Percentiles rank a stretch among this genome's conserved stretches.
These are phyloP conservation scores for Phylloscopus whistleri DNA, from an alignment of 2,113 vertebrate species.

Conservation along the genomic window DNA sequence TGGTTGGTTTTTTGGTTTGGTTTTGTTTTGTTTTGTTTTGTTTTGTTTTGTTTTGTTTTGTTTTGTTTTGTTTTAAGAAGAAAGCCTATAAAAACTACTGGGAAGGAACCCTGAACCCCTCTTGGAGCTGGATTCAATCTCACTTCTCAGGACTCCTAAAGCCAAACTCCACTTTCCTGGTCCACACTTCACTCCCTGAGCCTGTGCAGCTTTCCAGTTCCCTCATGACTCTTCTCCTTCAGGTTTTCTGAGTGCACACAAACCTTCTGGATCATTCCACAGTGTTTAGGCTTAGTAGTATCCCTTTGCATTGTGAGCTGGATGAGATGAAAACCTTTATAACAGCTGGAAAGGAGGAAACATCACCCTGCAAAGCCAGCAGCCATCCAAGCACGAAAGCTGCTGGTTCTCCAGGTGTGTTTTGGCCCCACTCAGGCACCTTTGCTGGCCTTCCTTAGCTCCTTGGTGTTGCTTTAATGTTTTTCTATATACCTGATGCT, in stretches of 20 bases:
- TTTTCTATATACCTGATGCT: not conserved
- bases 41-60: not conserved
- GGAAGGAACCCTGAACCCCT: not conserved
- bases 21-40: not conserved
- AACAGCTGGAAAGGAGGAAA: not conserved
- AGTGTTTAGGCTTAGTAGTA: not conserved
- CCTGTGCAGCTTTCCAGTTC: not conserved
- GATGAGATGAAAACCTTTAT: accelerated
- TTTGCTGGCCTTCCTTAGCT: not conserved
- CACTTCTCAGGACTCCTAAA: not conserved
- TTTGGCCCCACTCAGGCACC: not conserved
- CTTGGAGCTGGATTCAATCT: not conserved
- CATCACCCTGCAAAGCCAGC: not conserved
- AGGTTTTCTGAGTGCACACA: not conserved
- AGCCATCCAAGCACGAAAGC: not conserved
- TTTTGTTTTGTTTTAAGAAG: not conserved
- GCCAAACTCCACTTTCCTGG: not conserved
- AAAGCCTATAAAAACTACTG: not conserved
- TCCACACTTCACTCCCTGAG: not conserved
- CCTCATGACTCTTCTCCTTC: not conserved
- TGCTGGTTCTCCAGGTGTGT: not conserved
- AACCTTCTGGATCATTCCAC: not conserved
- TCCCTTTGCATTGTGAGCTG: not conserved
- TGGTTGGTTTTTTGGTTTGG: no score
- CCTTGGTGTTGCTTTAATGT: not conserved